Percentiles rank a stretch among this genome's conserved stretches.
These are phyloP conservation scores for Agonum fuliginosum DNA, from an alignment of 2,888 invertebrate species.

Conservation along the genomic window DNA sequence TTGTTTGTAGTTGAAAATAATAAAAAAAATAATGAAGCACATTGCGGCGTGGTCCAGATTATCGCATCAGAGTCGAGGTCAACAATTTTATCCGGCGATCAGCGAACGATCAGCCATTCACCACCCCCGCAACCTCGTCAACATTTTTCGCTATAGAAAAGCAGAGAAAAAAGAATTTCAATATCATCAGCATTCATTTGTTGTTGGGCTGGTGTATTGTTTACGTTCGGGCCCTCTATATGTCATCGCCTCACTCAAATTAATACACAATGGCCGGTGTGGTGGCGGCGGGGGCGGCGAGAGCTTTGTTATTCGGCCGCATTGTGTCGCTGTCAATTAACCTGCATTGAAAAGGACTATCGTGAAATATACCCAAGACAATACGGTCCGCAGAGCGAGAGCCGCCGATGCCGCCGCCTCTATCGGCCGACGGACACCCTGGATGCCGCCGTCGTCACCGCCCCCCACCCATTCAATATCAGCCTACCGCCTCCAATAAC, in stretches of 20 bases:
- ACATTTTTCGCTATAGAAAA: constrained; percentile 56
- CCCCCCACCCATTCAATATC: neutral
- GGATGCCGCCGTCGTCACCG: neutral
- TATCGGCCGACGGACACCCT: constrained; percentile 32
- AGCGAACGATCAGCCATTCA: constrained; percentile 45
- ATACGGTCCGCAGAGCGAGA: constrained; percentile 65
- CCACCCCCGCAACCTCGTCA: constrained; percentile 23
- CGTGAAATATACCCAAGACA: constrained; percentile 71
- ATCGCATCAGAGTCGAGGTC: constrained; percentile 51
- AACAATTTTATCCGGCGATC: constrained; percentile 55
- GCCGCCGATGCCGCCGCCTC: constrained; percentile 12
- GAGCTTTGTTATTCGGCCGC: constrained; percentile 71
- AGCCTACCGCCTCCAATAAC: neutral
- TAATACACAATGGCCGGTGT: constrained; percentile 70
- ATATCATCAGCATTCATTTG: constrained; percentile 59
- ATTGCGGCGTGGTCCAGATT: constrained; percentile 44
- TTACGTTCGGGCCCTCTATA: constrained; percentile 58
- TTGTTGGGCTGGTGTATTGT: constrained; percentile 59
- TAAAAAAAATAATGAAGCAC: constrained; percentile 44
- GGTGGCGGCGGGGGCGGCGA: constrained; percentile 65
- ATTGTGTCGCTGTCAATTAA: constrained; percentile 72
- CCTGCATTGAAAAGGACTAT: constrained; percentile 71
- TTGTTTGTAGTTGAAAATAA: constrained; percentile 31
- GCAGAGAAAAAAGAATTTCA: constrained; percentile 57
- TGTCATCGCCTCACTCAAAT: constrained; percentile 71